Conservation (phyloP, 2,888 invertebrate species). For the Pristionchus arcanus region DNA sequence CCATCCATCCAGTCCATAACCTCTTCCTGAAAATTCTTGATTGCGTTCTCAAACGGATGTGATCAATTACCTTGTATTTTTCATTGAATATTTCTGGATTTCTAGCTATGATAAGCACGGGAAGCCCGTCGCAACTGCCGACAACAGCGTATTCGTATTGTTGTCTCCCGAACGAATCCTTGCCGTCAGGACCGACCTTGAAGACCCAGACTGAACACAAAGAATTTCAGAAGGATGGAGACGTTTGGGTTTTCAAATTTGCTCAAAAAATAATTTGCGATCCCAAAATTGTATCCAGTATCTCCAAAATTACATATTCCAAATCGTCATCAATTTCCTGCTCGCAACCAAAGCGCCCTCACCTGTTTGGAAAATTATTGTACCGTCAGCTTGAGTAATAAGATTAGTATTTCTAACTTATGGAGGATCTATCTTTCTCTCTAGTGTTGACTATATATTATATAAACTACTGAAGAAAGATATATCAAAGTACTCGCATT, state of each 20-base stretch:
- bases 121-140: constrained; percentile 78
- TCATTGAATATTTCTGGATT: constrained; percentile 78
- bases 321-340: not conserved
- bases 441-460: not conserved
- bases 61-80: constrained; percentile 66
- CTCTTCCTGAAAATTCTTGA: not conserved
- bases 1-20: not conserved
- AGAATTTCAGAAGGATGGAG: too few species aligned
- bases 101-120: constrained; percentile 78
- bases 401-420: too few species aligned
- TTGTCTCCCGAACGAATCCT: constrained; percentile 79
- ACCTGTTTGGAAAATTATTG: not conserved
- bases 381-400: not conserved
- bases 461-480: too few species aligned
- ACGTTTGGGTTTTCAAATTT: too few species aligned
- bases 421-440: too few species aligned
- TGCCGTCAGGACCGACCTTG: constrained; percentile 78
- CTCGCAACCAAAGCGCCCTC: too few species aligned
- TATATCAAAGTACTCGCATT: not conserved
- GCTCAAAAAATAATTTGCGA: too few species aligned
- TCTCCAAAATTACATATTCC: not conserved
- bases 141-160: constrained; percentile 80
- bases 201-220: constrained; percentile 79
- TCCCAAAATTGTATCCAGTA: too few species aligned
- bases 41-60: not conserved